A percentile compares a stretch with the other conserved stretches of the same genome.
Conservation (phyloP, 2,888 invertebrate genomes). For the Tetranychus piercei region DNA sequence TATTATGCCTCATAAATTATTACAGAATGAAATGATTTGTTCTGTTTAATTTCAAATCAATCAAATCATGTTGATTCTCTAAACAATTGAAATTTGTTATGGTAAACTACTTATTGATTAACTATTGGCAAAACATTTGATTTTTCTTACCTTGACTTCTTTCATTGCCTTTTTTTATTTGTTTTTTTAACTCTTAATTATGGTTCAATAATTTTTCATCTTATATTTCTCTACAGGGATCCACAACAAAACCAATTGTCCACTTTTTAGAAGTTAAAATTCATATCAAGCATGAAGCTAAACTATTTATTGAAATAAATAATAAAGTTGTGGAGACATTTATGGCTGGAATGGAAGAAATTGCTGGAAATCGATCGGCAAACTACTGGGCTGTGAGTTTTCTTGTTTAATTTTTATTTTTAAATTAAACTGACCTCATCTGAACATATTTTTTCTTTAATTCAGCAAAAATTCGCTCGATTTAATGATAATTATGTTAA, state of each 20-base stretch:
- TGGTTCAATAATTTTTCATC: not conserved
- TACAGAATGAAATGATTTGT: not conserved
- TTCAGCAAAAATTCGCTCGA: constrained; percentile 12
- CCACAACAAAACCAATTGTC: constrained; percentile 13
- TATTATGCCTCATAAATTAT: not conserved
- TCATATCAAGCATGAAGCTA: constrained; percentile 11
- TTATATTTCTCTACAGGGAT: not conserved
- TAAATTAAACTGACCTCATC: too few relatives aligned
- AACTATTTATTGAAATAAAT: constrained; percentile 10
- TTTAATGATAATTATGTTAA: constrained; percentile 13
- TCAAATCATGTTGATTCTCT: too few relatives aligned
- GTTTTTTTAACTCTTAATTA: not conserved
- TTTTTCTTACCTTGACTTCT: not conserved
- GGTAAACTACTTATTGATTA: not conserved
- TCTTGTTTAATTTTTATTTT: not conserved
- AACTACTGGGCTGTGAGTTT: constrained; percentile 13
- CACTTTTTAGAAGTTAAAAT: constrained; percentile 8
- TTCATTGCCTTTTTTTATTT: not conserved
- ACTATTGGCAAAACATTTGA: not conserved
- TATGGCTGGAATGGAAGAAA: constrained; percentile 14
- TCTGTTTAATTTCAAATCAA: too few relatives aligned
- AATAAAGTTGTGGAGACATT: constrained; percentile 10
- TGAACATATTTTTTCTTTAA: not conserved
- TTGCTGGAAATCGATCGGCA: constrained; percentile 8
- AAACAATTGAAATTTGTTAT: not conserved